These are phyloP conservation scores for Alfaro cultratus DNA, from an alignment of 2,797 vertebrate genomes.

Conservation along the genomic window DNA sequence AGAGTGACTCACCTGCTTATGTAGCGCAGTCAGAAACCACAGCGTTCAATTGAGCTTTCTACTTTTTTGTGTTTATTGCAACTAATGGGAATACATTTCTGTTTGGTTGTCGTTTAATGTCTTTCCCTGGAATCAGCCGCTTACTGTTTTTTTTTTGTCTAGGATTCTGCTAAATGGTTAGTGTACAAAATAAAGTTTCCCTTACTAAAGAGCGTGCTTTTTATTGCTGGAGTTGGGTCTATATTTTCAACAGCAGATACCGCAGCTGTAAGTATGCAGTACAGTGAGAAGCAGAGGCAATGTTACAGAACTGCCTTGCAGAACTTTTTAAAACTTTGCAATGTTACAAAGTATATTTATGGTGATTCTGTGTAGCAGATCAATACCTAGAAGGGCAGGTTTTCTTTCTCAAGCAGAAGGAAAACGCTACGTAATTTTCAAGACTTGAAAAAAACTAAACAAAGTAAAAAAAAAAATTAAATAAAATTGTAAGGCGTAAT, in stretches of 20 bases:
- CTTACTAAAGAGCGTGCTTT: constrained; percentile 55
- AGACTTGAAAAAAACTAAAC: too few relatives aligned
- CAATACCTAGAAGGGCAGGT: not conserved
- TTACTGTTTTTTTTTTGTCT: constrained; percentile 40
- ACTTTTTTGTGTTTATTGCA: constrained; percentile 18
- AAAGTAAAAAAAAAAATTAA: too few relatives aligned
- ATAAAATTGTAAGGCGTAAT: not conserved
- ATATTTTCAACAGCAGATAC: not conserved
- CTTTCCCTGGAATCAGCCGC: constrained; percentile 57
- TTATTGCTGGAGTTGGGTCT: not conserved
- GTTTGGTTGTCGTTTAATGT: constrained; percentile 27
- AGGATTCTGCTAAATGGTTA: constrained; percentile 63
- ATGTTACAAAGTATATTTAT: not conserved
- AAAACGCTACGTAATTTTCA: not conserved
- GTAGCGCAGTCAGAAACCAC: constrained; percentile 13
- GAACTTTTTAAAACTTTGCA: not conserved
- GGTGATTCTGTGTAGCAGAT: not conserved
- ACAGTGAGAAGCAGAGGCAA: not conserved
- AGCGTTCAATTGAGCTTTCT: constrained; percentile 17
- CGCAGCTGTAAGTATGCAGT: not conserved
- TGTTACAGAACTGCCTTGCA: not conserved
- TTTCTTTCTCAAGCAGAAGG: not conserved
- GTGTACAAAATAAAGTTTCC: constrained; percentile 77
- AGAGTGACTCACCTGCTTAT: constrained; percentile 2
- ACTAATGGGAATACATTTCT: constrained; percentile 27